Percentiles rank a stretch among this genome's conserved stretches.
Conservation (phyloP, 2,113 vertebrate genomes). For the Phocoena phocoena region DNA sequence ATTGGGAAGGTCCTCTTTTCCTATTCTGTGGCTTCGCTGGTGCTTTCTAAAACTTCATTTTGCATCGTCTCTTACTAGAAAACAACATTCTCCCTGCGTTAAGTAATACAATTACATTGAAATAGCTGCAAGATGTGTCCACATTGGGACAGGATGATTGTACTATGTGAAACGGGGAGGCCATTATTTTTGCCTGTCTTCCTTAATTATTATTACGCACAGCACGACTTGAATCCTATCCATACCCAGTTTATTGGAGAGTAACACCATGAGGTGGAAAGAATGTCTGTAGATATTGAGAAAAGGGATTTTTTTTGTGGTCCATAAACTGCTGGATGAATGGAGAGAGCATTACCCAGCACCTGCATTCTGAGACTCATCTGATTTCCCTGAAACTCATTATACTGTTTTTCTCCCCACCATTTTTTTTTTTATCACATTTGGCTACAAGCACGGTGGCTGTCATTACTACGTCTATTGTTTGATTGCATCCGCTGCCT, state of each 20-base stretch:
- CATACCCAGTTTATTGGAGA: slow-evolving; percentile 55
- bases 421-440: not conserved
- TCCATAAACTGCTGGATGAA: slow-evolving; percentile 44
- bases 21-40: not conserved
- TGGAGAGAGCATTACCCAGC: not conserved
- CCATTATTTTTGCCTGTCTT: slow-evolving; percentile 71
- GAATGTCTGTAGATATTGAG: slow-evolving; percentile 57
- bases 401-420: not conserved
- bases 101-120: slow-evolving; percentile 48
- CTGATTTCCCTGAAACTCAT: slow-evolving; percentile 63
- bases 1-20: slow-evolving; percentile 27
- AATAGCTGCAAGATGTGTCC: slow-evolving; percentile 61
- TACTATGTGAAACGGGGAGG: slow-evolving; percentile 10
- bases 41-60: slow-evolving; percentile 40
- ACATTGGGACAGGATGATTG: not conserved
- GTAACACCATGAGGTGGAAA: slow-evolving; percentile 60
- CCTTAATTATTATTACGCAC: slow-evolving; percentile 72
- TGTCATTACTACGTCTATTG: slow-evolving; percentile 43
- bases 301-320: slow-evolving; percentile 3
- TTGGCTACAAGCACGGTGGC: slow-evolving; percentile 49
- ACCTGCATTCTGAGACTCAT: slow-evolving; percentile 66
- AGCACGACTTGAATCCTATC: slow-evolving; percentile 63
- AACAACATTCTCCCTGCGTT: slow-evolving; percentile 43
- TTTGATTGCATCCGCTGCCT: slow-evolving; percentile 58
- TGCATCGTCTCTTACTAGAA: slow-evolving; percentile 52